Base-by-base conservation (phyloP, 2,888 invertebrate species). In the Melanostoma mellinum region DNA sequence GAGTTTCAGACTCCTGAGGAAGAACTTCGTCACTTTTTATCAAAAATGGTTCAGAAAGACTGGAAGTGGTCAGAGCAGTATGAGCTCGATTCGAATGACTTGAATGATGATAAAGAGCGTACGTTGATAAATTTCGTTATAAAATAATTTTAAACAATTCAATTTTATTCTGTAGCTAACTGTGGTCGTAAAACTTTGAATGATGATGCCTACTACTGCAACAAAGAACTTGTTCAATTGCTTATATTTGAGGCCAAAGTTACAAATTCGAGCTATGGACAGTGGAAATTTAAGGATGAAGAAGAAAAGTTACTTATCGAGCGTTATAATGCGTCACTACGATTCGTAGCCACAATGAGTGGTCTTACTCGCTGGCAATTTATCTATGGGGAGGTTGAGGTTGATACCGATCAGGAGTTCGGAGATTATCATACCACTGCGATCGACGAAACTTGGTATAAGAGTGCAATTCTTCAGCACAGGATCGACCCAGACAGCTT, bases 361-460 rank as follows among this genome's bases (percentile, higher is more conserved):
- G 98, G 98, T 0, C 91, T 98, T 0, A 97, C 97, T 0, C 93
- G 97, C 67, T 97, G 97, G 97, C 95, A 97, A 89, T 94, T 95
- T 86, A 93, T 95, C 53, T 93, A 92, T 74, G 93, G 92, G 20
- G 94, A 94, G 87, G 93, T 93, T 30, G 92, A 91, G 80, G 90
- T 92, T 6, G 91, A 91, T 32, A 90, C 89, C 33, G 91, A 91
- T 87, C 88, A 94, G 20, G 94, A 95, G 85, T 97, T 97, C 88
- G 96, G 96, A 6, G 96, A 96, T 87, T 90, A 93, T 56, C 94
- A 97, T 88, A 93, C 93, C 3, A 93, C 93, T 67, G 95, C 97
- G 0, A 96, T 97, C 33, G 97, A 98, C 89, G 97, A 97, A 90
- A 94, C 96, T 0, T 98, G 97, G 97, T 98, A 98, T 89, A 96